Base-by-base conservation (phyloP, 2,888 invertebrate genomes). In the Galeruca laticollis region DNA sequence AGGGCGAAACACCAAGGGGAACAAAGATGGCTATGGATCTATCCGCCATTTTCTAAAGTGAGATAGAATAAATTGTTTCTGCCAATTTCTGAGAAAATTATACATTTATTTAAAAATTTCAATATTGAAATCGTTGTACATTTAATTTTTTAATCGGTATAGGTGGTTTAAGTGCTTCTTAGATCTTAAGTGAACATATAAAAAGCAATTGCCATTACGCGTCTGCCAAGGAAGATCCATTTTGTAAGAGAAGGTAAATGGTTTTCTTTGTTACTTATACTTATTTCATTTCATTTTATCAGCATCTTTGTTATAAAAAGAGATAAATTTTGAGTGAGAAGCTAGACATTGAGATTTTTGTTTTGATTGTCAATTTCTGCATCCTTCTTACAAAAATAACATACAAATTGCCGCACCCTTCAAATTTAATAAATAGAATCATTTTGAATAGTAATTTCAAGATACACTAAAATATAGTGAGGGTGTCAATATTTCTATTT, bases 11-110 rank as follows among this genome's bases (percentile, higher is more conserved):
- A 68, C 75, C 81, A 76, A 80, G 82, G 81, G 79, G 81, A 84
- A 85, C 85, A 85, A 85, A 85, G 85, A 85, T 84, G 86, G 85
- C 85, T 83, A 84, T 82, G 84, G 79, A 76, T 83, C 83, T 81
- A 82, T 84, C 85, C 82, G 84, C 86, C 85, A 86, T 86, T 85
- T 86, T 86, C 84, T 86, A 86, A 85, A 86, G 85, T 84, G 86
- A 86, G 86, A 86, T 82, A 85, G 85, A 86, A 81, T 79, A 80
- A 82, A 81, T 81, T 82, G 82, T 84, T 84, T 84, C 84, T 81
- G 75, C 73, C 74, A 75, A 79, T 81, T 84, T 83, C 80, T 76
- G 78, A 69, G 75, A 72, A 76, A 78, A 76, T 68, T 78, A 74
- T 68, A 49, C 15, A 70, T 65, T 68, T 73, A 71, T 75, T 75